These are phyloP conservation scores for Dilophus febrilis DNA, from an alignment of 2,888 invertebrate species.

Conservation along the genomic window DNA sequence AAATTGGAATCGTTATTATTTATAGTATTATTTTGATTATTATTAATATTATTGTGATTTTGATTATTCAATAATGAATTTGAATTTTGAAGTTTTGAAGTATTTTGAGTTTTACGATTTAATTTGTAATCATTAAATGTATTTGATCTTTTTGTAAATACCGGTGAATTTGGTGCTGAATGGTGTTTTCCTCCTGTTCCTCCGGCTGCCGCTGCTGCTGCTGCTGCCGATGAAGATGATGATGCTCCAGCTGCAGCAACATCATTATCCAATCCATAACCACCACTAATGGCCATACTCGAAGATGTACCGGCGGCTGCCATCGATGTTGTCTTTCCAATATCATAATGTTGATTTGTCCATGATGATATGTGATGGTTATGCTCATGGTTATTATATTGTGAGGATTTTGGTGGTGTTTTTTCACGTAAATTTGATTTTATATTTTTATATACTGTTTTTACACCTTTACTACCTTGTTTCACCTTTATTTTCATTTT, in stretches of 20 bases:
- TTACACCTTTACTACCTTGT: slow-evolving; percentile 57
- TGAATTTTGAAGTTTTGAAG: slow-evolving; percentile 4
- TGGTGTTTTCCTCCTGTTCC: slow-evolving; percentile 24
- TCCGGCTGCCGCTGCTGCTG: slow-evolving; percentile 5
- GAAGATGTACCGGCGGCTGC: slow-evolving; percentile 6
- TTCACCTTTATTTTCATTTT: slow-evolving; percentile 52
- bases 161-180: slow-evolving; percentile 51
- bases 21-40: slow-evolving; percentile 1
- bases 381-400: slow-evolving; percentile 2
- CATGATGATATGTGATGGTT: no score
- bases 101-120: slow-evolving; percentile 2
- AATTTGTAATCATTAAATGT: slow-evolving; percentile 2
- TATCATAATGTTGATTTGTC: not conserved
- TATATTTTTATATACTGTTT: slow-evolving; percentile 60
- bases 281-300: no score
- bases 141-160: slow-evolving; percentile 34
- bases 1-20: not conserved
- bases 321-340: slow-evolving; percentile 22
- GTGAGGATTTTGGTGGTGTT: slow-evolving; percentile 19
- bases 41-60: slow-evolving; percentile 3
- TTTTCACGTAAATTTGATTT: slow-evolving; percentile 41
- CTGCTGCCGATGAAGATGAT: slow-evolving; percentile 5
- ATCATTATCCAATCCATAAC: not conserved
- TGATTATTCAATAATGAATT: slow-evolving; percentile 5
- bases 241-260: not conserved